Conservation (phyloP, 2,797 vertebrate genomes). For the Adelosebastes latens region DNA sequence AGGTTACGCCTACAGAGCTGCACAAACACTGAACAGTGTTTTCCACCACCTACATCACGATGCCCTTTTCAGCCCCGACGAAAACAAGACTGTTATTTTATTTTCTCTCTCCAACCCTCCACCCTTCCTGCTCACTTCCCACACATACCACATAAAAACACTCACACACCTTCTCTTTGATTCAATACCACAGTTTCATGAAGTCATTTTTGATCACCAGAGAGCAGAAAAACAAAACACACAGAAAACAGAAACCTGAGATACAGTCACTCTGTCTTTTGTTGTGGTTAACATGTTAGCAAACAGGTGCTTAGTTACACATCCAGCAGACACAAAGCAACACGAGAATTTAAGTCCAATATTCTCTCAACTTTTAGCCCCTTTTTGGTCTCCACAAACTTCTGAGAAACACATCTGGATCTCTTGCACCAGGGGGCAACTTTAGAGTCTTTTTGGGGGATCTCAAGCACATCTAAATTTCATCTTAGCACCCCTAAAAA, state of each 20-base stretch:
- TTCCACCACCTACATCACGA: constrained; percentile 17
- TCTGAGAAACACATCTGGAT: too few relatives aligned
- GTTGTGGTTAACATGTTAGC: too few relatives aligned
- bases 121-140: constrained; percentile 45
- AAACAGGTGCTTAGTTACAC: neutral
- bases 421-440: too few relatives aligned
- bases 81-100: constrained; percentile 20
- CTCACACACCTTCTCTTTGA: neutral
- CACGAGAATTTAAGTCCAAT: neutral
- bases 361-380: neutral
- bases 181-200: neutral
- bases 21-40: constrained; percentile 14
- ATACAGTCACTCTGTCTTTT: neutral
- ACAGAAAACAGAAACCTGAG: neutral
- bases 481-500: too few relatives aligned
- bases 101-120: constrained; percentile 7
- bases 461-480: too few relatives aligned
- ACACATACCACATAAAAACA: neutral
- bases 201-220: neutral
- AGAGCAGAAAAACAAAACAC: neutral
- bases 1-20: neutral
- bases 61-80: neutral
- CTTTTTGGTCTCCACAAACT: neutral
- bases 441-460: too few relatives aligned
- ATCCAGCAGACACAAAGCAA: neutral